Evolutionary conservation across 2,888 invertebrate genomes (phyloP).

Genomic region (Ornithoptera alexandrae): DNA sequence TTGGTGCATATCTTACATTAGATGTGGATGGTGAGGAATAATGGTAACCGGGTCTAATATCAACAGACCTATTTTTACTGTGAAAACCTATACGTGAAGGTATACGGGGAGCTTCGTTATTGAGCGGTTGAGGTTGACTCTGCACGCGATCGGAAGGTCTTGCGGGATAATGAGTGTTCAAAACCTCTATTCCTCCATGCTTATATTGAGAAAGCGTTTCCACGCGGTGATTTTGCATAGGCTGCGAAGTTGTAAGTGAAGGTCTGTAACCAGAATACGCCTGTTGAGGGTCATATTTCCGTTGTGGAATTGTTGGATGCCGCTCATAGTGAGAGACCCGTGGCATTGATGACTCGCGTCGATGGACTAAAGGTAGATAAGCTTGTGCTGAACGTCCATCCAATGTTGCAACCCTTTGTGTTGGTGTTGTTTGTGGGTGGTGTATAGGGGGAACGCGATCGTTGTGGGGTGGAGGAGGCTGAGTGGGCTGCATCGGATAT

Average conservation of each 20-base stretch:
- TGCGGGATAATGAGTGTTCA: constrained; percentile 56
- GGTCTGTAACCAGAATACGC: constrained; percentile 71
- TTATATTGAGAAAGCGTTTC: constrained; percentile 65
- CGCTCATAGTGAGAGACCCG: constrained; percentile 63
- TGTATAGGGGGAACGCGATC: constrained; percentile 75
- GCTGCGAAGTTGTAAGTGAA: constrained; percentile 49
- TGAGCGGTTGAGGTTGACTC: constrained; percentile 46
- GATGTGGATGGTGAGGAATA: constrained; percentile 67
- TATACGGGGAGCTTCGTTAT: constrained; percentile 55
- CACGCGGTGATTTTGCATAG: constrained; percentile 60
- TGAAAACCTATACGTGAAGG: constrained; percentile 58
- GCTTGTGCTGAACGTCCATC: constrained; percentile 57
- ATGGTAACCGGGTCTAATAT: constrained; percentile 55
- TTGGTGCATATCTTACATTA: constrained; percentile 55
- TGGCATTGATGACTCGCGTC: constrained; percentile 60
- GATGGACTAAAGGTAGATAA: constrained; percentile 57
- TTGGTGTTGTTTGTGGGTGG: constrained; percentile 59
- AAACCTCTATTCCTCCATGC: constrained; percentile 53
- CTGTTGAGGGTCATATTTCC: constrained; percentile 72
- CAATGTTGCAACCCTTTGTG: constrained; percentile 50
- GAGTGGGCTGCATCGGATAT: constrained; percentile 52
- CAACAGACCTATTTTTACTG: constrained; percentile 51
- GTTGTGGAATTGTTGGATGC: constrained; percentile 55
- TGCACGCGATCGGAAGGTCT: constrained; percentile 60
- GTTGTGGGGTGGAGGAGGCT: constrained; percentile 68